These are phyloP conservation scores for Pseudopodoces humilis DNA, from an alignment of 2,113 vertebrate species.

Conservation along the genomic window DNA sequence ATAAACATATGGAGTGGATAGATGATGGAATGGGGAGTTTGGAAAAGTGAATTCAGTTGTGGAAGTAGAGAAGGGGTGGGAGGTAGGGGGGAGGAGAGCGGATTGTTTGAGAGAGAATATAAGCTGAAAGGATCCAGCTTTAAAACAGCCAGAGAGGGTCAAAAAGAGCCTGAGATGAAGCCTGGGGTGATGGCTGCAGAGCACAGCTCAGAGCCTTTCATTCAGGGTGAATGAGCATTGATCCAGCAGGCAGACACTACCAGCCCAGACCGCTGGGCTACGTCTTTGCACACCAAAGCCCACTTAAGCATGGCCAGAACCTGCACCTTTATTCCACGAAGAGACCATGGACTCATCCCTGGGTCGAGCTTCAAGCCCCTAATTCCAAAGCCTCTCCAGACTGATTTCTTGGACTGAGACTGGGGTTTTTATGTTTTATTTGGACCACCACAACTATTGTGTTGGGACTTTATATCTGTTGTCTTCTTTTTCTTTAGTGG, in stretches of 20 bases:
- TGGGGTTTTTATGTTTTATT: not conserved
- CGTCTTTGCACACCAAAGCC: fast-evolving
- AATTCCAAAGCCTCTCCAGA: not conserved
- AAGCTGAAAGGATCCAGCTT: not conserved
- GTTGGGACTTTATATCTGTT: not conserved
- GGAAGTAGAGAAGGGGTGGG: not conserved
- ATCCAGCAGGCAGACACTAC: not conserved
- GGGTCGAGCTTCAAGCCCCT: not conserved
- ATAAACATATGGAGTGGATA: constrained; percentile 33
- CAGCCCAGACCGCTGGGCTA: not conserved
- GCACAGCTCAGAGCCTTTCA: not conserved
- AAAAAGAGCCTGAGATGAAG: not conserved
- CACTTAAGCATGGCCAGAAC: not conserved
- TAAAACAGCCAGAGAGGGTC: not conserved
- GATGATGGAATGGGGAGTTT: not conserved
- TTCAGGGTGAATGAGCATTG: not conserved
- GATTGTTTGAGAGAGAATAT: not conserved
- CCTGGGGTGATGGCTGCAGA: not conserved
- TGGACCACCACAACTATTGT: not conserved
- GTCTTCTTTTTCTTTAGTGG: not conserved
- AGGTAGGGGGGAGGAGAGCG: too few relatives aligned
- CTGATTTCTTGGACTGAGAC: not conserved
- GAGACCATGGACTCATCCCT: not conserved
- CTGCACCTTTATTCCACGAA: not conserved
- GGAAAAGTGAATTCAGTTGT: not conserved